phyloP scores from a whole-genome alignment of 37 sponge, comb jelly and placozoan genomes.

The Aplysina aerophoba region DNA sequence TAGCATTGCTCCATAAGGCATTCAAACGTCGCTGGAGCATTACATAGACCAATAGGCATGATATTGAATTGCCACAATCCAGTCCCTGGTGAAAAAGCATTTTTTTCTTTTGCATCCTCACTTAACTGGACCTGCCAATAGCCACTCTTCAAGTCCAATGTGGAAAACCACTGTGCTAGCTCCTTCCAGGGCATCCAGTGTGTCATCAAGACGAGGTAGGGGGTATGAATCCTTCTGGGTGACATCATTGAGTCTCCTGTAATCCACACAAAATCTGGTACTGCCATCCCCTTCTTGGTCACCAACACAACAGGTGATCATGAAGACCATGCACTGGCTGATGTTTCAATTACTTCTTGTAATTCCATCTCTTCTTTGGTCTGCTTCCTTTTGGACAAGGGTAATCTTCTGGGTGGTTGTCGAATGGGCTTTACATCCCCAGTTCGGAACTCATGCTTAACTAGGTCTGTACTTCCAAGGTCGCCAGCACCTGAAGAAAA shows the following conservation, averaged over 20 bases:
- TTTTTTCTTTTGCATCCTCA: not conserved
- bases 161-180: not conserved
- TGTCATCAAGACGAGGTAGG: not conserved
- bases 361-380: no score
- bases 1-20: not conserved
- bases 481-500: not conserved
- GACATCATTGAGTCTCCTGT: no score
- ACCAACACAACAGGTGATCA: no score
- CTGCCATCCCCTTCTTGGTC: no score
- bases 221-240: no score
- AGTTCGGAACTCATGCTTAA: not conserved
- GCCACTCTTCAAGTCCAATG: not conserved
- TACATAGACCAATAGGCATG: not conserved
- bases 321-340: no score
- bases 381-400: no score
- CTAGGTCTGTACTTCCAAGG: not conserved
- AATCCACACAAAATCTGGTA: no score
- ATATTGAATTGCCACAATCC: not conserved
- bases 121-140: conserved; percentile 2
- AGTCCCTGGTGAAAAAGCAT: not conserved
- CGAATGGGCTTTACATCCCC: not conserved
- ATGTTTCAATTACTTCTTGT: no score
- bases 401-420: no score
- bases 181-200: not conserved
- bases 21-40: no score